Conservation (phyloP, 2,797 vertebrate genomes). For the Cyclopterus lumpus region DNA sequence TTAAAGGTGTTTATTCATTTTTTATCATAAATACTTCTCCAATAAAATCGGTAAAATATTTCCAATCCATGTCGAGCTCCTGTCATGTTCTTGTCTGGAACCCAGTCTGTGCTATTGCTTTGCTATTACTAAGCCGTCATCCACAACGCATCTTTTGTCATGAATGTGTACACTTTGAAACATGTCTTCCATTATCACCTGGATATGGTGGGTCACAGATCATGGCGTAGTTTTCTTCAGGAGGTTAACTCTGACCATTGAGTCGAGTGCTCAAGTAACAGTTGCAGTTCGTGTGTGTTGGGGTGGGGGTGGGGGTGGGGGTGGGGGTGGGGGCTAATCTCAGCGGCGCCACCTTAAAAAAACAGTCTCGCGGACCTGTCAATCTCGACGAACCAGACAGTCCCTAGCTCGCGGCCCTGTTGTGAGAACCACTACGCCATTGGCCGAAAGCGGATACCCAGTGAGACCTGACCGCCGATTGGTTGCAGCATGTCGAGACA, state of each 20-base stretch:
- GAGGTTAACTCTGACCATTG: not conserved
- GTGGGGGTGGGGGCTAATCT: constrained; percentile 58
- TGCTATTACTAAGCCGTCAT: not conserved
- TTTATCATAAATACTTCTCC: not conserved
- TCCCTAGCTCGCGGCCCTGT: constrained; percentile 65
- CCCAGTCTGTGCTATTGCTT: not conserved
- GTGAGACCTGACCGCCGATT: constrained; percentile 64
- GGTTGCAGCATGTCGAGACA: constrained; percentile 72
- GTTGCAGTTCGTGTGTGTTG: constrained; percentile 1
- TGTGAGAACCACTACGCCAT: constrained; percentile 59
- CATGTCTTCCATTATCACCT: not conserved
- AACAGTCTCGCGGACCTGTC: constrained; percentile 81
- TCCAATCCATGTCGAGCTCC: not conserved
- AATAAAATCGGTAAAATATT: not conserved
- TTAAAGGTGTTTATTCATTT: not conserved
- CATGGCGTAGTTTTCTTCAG: not conserved
- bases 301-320: not conserved
- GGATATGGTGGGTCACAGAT: not conserved
- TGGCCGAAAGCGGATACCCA: constrained; percentile 55
- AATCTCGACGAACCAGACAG: constrained; percentile 78
- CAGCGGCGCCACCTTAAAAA: constrained; percentile 83
- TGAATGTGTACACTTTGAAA: not conserved
- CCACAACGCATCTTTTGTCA: not conserved
- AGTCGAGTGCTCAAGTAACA: constrained; percentile 18
- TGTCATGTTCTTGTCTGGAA: not conserved